These are phyloP conservation scores for Megaustenia siamemsis DNA, from an alignment of 2,888 invertebrate genomes.

Conservation along the genomic window DNA sequence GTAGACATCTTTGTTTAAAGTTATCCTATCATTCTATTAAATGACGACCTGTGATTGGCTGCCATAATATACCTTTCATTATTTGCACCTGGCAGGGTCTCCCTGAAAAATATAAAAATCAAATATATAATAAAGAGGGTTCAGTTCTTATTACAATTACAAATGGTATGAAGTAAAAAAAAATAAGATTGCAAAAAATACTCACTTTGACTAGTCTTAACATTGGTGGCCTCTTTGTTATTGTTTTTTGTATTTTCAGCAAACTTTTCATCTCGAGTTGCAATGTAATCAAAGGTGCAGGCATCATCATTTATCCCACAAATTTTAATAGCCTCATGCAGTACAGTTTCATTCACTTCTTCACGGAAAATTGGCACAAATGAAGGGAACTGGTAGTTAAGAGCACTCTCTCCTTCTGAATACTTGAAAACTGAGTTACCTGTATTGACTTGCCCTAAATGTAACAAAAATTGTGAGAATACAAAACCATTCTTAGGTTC, in stretches of 20 bases:
- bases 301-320: conserved; percentile 55
- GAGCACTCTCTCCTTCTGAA: conserved; percentile 34
- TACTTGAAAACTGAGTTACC: conserved; percentile 59
- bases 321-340: conserved; percentile 34
- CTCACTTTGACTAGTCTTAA: neutral
- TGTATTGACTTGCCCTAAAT: conserved; percentile 55
- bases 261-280: conserved; percentile 53
- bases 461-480: neutral
- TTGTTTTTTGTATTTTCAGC: conserved; percentile 49
- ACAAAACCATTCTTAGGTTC: too few relatives aligned
- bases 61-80: too few relatives aligned
- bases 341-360: neutral
- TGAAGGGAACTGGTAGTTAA: conserved; percentile 45
- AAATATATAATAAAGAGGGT: too few relatives aligned
- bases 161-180: too few relatives aligned
- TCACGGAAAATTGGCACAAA: conserved; percentile 60
- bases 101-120: too few relatives aligned
- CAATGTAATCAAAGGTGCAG: conserved; percentile 62
- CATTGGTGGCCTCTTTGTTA: neutral
- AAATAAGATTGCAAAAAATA: neutral
- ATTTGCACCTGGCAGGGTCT: too few relatives aligned
- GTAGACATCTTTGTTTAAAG: too few relatives aligned
- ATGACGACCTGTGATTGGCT: too few relatives aligned
- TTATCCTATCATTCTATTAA: too few relatives aligned
- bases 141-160: too few relatives aligned